A percentile compares a stretch with the other conserved stretches of the same genome.
These are phyloP conservation scores for Empidonax alnorum DNA, from an alignment of 2,113 vertebrate species.

Conservation along the genomic window DNA sequence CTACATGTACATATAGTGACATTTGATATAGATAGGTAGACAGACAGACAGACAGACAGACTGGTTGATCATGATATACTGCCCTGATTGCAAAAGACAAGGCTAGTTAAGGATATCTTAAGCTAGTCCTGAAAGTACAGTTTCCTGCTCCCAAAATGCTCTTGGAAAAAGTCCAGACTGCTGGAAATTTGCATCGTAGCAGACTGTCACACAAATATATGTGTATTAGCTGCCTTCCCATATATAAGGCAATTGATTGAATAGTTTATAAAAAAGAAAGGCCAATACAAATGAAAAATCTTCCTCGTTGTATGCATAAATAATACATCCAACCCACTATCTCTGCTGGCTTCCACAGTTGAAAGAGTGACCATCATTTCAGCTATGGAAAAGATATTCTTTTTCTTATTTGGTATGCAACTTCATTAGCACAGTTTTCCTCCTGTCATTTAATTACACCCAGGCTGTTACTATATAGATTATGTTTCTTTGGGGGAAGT, in stretches of 20 bases:
- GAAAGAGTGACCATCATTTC: neutral
- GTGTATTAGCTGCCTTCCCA: neutral
- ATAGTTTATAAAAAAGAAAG: neutral
- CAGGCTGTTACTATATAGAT: neutral
- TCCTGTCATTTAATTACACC: neutral
- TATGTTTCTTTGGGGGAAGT: neutral
- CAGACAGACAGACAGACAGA: neutral
- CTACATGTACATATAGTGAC: neutral
- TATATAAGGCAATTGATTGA: neutral
- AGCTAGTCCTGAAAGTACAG: neutral
- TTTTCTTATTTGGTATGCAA: neutral
- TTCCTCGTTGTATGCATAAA: neutral
- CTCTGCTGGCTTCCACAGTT: neutral
- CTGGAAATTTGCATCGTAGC: neutral
- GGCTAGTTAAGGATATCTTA: neutral
- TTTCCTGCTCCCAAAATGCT: conserved; percentile 23
- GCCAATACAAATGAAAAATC: neutral
- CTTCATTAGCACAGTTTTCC: neutral
- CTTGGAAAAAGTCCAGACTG: conserved; percentile 27
- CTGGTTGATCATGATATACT: neutral
- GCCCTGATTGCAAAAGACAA: neutral
- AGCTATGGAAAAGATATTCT: neutral
- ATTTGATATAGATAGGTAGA: neutral
- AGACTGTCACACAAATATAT: conserved; percentile 9
- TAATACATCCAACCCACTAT: neutral